A percentile compares a stretch with the other conserved stretches of the same genome.
Evolutionary conservation across 2,888 invertebrate species (phyloP).

Genomic region (Chrysomela aeneicollis): DNA sequence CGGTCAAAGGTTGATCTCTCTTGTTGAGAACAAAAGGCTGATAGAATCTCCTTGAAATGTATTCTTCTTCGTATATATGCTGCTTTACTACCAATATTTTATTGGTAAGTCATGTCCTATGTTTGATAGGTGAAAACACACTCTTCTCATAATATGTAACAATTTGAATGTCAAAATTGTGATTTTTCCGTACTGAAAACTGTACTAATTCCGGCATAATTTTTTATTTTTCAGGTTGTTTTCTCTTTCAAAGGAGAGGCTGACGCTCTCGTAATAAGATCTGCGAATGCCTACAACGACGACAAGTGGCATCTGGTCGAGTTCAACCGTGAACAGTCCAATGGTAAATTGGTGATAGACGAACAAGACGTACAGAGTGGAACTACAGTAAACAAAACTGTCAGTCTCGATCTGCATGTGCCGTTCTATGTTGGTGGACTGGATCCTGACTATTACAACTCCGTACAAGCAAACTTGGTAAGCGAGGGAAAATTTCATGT

Average conservation of each 20-base stretch:
- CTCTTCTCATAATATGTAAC: too few relatives aligned
- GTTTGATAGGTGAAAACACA: too few relatives aligned
- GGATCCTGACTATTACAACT: slow-evolving; percentile 61
- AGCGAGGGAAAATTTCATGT: slow-evolving; percentile 24
- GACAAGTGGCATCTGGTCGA: slow-evolving; percentile 81
- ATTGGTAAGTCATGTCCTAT: too few relatives aligned
- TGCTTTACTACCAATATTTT: too few relatives aligned
- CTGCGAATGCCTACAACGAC: slow-evolving; percentile 71
- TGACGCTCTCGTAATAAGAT: slow-evolving; percentile 63
- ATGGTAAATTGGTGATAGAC: slow-evolving; percentile 75
- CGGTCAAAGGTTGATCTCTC: too few relatives aligned
- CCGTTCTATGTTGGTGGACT: slow-evolving; percentile 88
- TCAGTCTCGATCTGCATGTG: slow-evolving; percentile 64
- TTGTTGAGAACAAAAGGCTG: too few relatives aligned
- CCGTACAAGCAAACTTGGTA: slow-evolving; percentile 53
- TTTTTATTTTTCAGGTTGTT: slow-evolving; percentile 70
- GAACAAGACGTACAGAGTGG: slow-evolving; percentile 60
- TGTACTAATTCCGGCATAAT: too few relatives aligned
- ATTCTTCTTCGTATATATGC: too few relatives aligned
- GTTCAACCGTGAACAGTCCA: slow-evolving; percentile 69
- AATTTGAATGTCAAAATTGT: too few relatives aligned
- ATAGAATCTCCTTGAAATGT: too few relatives aligned
- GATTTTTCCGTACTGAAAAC: too few relatives aligned
- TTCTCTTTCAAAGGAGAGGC: slow-evolving; percentile 78
- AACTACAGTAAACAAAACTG: slow-evolving; percentile 57